Evolutionary conservation across 2,888 invertebrate genomes (phyloP), one percentile per base, ranked within the genome.

Genomic region (Hydroisotoma schaefferi): DNA sequence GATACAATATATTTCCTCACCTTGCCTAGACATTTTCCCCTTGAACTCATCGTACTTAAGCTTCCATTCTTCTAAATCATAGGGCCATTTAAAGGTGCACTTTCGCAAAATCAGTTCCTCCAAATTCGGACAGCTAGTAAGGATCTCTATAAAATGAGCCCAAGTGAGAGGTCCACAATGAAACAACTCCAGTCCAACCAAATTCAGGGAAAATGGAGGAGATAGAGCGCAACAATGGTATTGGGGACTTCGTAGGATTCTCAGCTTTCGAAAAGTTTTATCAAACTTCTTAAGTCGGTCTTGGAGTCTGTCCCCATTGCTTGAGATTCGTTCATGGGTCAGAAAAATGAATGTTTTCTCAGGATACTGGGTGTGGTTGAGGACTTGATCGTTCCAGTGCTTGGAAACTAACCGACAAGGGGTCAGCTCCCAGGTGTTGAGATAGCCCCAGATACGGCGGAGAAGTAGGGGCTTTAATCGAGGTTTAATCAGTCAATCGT

Each of bases 81-180:
- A 55, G 3, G 55, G 55, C 55, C 55, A 55, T 43, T 55, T 55
- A 23, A 55, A 55, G 5, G 28, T 20, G 18, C 29, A 29, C 29
- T 46, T 55, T 10, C 55, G 23, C 6, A 55, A 28, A 6, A 18
- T 43, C 8, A 55, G 6, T 23, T 44, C 46, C 25, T 46, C 29
- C 2, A 55, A n/a, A 2, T 20, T 10, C 6, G 2, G 44, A 20
- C 44, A 55, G 20, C 18, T n/a, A 6, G 18, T 44, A 6, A 55
- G 46, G 3, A 55, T 20, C 22, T 55, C 46, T 4, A 55, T 40
- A 25, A 55, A 55, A 2, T 15, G n/a, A 12, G 46, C 22, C 55
- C 55, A 55, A 12, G 55, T 55, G 4, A 55, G 22, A 3, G 55
- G 27, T 2, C 55, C 46, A 46, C 55, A 55, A 33, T 29, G 28